A percentile compares a stretch with the other conserved stretches of the same genome.
phyloP scores from a whole-genome alignment of 2,797 vertebrate genomes.

The Delichon dasypus region DNA sequence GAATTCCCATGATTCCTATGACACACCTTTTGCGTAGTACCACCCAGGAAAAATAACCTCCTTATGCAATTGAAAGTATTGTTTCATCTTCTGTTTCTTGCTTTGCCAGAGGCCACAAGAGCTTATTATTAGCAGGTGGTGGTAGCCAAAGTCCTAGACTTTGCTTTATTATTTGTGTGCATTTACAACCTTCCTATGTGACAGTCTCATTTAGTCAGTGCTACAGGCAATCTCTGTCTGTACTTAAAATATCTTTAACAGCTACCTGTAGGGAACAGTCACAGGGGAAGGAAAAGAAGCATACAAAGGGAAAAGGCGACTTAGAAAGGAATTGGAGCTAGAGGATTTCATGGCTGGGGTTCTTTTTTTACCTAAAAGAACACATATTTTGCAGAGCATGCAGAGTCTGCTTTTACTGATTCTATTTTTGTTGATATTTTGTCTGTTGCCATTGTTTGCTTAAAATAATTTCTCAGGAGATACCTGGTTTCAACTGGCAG shows the following conservation, averaged over 20 bases:
- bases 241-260: constrained; percentile 69
- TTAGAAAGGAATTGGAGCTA: constrained; percentile 46
- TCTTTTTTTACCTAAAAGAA: constrained; percentile 45
- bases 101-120: constrained; percentile 27
- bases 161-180: constrained; percentile 68
- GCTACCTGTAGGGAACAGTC: constrained; percentile 47
- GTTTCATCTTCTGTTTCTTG: constrained; percentile 27
- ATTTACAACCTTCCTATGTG: constrained; percentile 67
- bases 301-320: constrained; percentile 54
- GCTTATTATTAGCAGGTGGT: constrained; percentile 53
- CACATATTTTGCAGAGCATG: not conserved
- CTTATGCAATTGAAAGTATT: not conserved
- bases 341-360: constrained; percentile 15
- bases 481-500: not conserved
- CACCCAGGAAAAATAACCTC: not conserved
- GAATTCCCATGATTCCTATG: not conserved
- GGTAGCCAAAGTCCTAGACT: constrained; percentile 53
- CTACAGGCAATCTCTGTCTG: constrained; percentile 70
- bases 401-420: not conserved
- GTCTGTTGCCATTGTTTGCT: not conserved
- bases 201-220: constrained; percentile 68
- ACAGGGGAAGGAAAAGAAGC: not conserved
- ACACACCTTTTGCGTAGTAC: not conserved
- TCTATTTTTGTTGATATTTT: constrained; percentile 53
- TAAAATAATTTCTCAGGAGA: constrained; percentile 48